Base-by-base conservation (phyloP, 1,140 invertebrate genomes). In the Contarinia nasturtii region DNA sequence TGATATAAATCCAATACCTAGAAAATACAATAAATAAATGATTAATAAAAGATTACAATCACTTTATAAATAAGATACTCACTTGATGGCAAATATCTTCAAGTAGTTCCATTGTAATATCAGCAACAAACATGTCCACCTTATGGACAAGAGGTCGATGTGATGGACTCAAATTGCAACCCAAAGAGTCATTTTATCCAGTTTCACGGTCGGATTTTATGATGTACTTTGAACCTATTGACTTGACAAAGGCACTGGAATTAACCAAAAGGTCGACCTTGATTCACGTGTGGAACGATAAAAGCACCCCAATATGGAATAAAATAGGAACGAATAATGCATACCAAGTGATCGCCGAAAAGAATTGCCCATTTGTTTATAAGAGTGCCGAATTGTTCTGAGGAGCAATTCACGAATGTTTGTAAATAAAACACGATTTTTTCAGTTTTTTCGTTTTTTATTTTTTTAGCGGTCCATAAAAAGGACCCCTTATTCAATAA, bases 1-100 rank as follows among this genome's bases (percentile, higher is more conserved):
- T 78, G 80, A 65, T 86, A 87, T 38, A 87, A 64, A 67, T 93
- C 88, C 45, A 93, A 63, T 8, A 77, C 27, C 27, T 27, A 27
- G 27, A 27, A 27, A 27, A 5, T 27, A 27, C 4, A 5, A n/a
- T n/a, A n/a, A 27, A 10, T 27, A 27, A 27, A 27, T 10, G 27
- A 27, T 27, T 27, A 10, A 27, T n/a, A n/a, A n/a, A n/a, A n/a
- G n/a, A n/a, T n/a, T n/a, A n/a, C n/a, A n/a, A n/a, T n/a, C n/a
- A n/a, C n/a, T n/a, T n/a, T n/a, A n/a, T n/a, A n/a, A n/a, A n/a
- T n/a, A n/a, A n/a, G n/a, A n/a, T n/a, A n/a, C n/a, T n/a, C n/a
- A n/a, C n/a, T n/a, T n/a, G n/a, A n/a, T n/a, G n/a, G n/a, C n/a
- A n/a, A n/a, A n/a, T n/a, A n/a, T n/a, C n/a, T n/a, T n/a, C n/a